phyloP scores from a whole-genome alignment of 2,888 invertebrate species.

The Apamea epomidion region DNA sequence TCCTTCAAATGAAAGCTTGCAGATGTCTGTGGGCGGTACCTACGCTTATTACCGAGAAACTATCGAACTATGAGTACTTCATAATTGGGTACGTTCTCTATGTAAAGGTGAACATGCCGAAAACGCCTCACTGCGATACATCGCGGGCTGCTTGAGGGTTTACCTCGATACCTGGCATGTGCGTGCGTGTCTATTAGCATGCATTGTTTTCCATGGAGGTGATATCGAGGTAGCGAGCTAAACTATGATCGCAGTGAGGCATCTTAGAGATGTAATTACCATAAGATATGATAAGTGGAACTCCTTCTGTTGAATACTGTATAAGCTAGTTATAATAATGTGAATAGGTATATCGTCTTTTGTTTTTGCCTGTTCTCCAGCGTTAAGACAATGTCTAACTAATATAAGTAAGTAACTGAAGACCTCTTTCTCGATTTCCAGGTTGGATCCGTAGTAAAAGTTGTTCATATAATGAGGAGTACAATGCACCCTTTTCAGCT shows the following conservation, averaged over 20 bases:
- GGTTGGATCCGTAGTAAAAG: neutral
- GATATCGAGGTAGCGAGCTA: neutral
- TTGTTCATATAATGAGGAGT: neutral
- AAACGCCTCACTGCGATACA: neutral
- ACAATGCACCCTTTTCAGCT: neutral
- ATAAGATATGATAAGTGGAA: conserved; percentile 5
- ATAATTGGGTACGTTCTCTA: conserved; percentile 14
- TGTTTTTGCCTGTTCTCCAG: neutral
- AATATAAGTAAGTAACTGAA: neutral
- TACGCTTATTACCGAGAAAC: conserved; percentile 14
- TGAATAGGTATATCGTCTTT: neutral
- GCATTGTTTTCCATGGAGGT: neutral
- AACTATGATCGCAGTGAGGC: neutral
- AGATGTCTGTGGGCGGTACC: conserved; percentile 20
- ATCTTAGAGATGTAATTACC: too few species aligned
- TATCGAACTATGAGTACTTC: conserved; percentile 11
- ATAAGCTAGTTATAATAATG: neutral
- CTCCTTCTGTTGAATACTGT: conserved; percentile 8
- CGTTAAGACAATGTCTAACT: neutral
- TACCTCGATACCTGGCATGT: neutral
- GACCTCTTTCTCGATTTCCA: too few species aligned
- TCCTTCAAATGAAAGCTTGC: conserved; percentile 22
- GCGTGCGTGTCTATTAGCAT: neutral
- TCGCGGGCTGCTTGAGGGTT: neutral
- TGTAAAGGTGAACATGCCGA: neutral